Conservation (phyloP, 2,888 invertebrate species). For the Buathra laborator region DNA sequence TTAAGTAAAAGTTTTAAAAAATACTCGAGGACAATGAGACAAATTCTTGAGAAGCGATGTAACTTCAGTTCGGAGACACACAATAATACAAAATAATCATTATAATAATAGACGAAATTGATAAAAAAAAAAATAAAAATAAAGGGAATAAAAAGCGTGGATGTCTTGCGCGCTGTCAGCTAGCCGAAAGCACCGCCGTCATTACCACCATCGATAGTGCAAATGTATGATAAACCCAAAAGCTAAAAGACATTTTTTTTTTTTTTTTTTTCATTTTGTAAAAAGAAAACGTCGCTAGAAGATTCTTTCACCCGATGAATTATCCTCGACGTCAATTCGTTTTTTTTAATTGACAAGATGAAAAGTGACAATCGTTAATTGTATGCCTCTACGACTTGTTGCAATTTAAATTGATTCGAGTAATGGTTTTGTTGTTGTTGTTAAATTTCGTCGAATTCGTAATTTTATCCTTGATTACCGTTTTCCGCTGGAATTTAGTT, state of each 20-base stretch:
- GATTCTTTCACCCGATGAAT: background rate
- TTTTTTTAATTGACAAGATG: conserved; percentile 24
- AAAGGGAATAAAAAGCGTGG: conserved; percentile 44
- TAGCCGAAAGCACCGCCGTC: conserved; percentile 77
- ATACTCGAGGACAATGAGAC: conserved; percentile 29
- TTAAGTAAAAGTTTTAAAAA: conserved; percentile 69
- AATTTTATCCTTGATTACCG: background rate
- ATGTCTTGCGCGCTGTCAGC: conserved; percentile 69
- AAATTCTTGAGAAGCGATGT: conserved; percentile 38
- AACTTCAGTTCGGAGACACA: conserved; percentile 59
- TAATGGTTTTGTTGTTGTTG: background rate
- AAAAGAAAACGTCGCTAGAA: background rate
- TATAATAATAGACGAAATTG: conserved; percentile 21
- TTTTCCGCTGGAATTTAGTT: background rate
- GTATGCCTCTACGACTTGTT: background rate
- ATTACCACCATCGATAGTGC: conserved; percentile 67
- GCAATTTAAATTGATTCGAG: background rate
- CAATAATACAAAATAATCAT: conserved; percentile 51
- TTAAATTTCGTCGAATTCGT: background rate
- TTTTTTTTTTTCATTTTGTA: too few relatives aligned
- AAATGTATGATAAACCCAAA: conserved; percentile 52
- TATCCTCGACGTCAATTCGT: background rate
- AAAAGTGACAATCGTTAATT: conserved; percentile 46
- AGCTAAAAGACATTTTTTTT: background rate
- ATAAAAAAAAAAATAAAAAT: conserved; percentile 36